These are phyloP conservation scores for Mirza zaza DNA, from an alignment of 2,113 vertebrate genomes.

Conservation along the genomic window DNA sequence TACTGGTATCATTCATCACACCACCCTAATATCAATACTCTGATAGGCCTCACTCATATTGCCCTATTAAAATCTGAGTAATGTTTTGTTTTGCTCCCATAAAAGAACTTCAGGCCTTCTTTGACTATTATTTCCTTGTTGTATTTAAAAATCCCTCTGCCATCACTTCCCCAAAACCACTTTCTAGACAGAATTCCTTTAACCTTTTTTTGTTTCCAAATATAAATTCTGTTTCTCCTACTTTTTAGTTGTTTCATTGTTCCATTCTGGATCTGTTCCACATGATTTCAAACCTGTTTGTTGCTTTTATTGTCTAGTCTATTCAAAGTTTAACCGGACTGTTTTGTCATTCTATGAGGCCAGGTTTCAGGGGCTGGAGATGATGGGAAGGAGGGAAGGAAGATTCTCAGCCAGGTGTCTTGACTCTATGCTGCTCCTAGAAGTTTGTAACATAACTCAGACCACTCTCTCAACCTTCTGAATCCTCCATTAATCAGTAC, in stretches of 20 bases:
- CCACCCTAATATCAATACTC: not conserved
- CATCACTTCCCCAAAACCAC: slow-evolving; percentile 1
- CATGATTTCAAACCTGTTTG: not conserved
- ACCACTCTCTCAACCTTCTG: not conserved
- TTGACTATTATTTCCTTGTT: not conserved
- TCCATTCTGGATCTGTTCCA: not conserved
- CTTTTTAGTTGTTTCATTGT: not conserved
- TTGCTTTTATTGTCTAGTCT: slow-evolving; percentile 10
- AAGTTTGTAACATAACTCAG: not conserved
- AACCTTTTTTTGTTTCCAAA: not conserved
- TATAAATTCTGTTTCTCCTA: not conserved
- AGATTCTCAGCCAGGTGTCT: not conserved
- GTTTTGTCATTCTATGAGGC: not conserved
- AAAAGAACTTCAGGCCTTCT: not conserved
- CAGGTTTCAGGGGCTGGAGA: not conserved
- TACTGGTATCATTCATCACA: not conserved
- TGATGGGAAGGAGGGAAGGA: not conserved
- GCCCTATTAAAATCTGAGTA: not conserved
- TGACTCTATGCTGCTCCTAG: not conserved
- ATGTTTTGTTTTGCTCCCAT: slow-evolving; percentile 18
- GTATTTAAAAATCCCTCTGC: not conserved
- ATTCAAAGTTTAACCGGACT: slow-evolving; percentile 12
- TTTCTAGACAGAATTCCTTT: not conserved
- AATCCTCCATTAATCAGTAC: not conserved
- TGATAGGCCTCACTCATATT: not conserved